phyloP scores from a whole-genome alignment of 2,888 invertebrate species.

The Spisula subtruncata region DNA sequence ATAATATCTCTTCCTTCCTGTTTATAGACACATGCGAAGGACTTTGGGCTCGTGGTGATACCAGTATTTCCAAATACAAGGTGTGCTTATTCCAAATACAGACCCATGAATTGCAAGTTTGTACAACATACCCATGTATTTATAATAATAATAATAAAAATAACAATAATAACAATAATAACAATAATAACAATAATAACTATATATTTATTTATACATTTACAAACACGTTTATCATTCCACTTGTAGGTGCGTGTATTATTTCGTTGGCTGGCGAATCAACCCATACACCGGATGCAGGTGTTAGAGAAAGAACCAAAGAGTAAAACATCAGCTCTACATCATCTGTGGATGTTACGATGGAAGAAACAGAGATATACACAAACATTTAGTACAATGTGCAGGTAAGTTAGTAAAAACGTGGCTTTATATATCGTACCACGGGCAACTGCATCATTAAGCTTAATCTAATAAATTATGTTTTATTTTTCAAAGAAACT shows the following conservation, averaged over 20 bases:
- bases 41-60: too few relatives aligned
- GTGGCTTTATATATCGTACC: too few relatives aligned
- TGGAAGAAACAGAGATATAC: slow-evolving; percentile 82
- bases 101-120: background rate
- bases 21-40: background rate
- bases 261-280: slow-evolving; percentile 83
- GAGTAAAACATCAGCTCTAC: slow-evolving; percentile 76
- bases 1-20: background rate
- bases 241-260: slow-evolving; percentile 74
- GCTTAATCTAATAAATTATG: too few relatives aligned
- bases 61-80: background rate
- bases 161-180: too few relatives aligned
- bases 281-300: slow-evolving; percentile 76
- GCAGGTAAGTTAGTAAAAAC: too few relatives aligned
- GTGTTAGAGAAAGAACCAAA: slow-evolving; percentile 76
- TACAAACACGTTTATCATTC: background rate
- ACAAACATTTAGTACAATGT: slow-evolving; percentile 80
- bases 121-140: background rate
- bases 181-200: too few relatives aligned
- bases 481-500: too few relatives aligned
- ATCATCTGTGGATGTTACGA: slow-evolving; percentile 81
- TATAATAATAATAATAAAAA: too few relatives aligned
- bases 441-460: too few relatives aligned
- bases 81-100: background rate
- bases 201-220: background rate